Base-by-base conservation (phyloP, 1,140 invertebrate species). In the Bicyclus anynana region DNA sequence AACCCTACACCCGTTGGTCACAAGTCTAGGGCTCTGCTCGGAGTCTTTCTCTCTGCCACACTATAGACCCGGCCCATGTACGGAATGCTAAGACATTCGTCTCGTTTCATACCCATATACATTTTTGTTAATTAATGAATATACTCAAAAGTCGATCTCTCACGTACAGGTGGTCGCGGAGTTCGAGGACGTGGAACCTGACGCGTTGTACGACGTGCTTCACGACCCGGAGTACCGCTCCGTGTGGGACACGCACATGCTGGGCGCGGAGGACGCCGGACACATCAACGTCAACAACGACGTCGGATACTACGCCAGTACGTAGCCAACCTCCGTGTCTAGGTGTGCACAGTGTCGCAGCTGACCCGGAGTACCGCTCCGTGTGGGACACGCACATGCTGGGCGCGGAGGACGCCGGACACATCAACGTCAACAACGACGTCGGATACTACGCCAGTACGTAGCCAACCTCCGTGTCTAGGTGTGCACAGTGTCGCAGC, bases 211-310 rank as follows among this genome's bases (percentile, higher is more conserved):
- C 81, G 96, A 98, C 87, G 96, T 97, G 49, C 90, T 97, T 29
- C 95, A 97, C 77, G 96, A 97, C 87, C 95, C 95, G 12, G 93
- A 95, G 61, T 97, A 96, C 84, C 89, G 96, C 59, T 95, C 94
- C 78, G 92, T 95, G 50, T 97, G 96, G 96, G 96, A 97, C 84
- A 94, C 92, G 42, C 93, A 96, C 81, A 96, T 97, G 94, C 90
- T 96, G 35, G 93, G 94, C 49, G 94, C 95, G 4, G 93, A 93
- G 71, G 95, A 97, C 77, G 96, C 97, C 55, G 96, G 96, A 16
- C 95, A 93, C 80, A 91, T 98, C 70, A 97, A 97, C 90, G 95
- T 96, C 33, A 97, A 97, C 80, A 97, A 97, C 80, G 96, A 97
- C 85, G 93, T 98, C 61, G 96, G 96, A 49, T 98, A 98, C 86